A percentile compares a stretch with the other conserved stretches of the same genome.
Evolutionary conservation across 2,888 invertebrate species (phyloP).

Genomic region (Pheosia gnoma): DNA sequence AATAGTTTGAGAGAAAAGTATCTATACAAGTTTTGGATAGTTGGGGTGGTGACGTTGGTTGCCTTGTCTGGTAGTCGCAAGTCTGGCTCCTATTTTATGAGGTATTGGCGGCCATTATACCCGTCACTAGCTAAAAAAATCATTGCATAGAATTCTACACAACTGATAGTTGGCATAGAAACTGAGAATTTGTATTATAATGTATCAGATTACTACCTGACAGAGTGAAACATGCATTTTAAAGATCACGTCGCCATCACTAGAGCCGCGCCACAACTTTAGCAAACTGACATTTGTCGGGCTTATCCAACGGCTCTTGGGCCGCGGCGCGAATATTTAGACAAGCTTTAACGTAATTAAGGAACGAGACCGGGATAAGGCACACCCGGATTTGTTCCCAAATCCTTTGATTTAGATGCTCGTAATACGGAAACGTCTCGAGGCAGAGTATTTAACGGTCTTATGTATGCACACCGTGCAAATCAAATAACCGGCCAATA

Average conservation of each 20-base stretch:
- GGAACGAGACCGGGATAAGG: constrained; percentile 12
- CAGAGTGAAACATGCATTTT: too few relatives aligned
- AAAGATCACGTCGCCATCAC: constrained; percentile 4
- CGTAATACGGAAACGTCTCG: neutral
- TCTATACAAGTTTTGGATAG: neutral
- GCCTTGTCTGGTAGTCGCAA: too few relatives aligned
- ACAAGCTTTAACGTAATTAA: constrained; percentile 32
- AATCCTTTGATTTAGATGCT: constrained; percentile 23
- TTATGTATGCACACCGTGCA: neutral
- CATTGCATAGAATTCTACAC: too few relatives aligned
- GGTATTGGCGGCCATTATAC: too few relatives aligned
- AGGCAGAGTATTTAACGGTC: neutral
- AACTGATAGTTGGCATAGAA: too few relatives aligned
- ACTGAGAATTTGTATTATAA: too few relatives aligned
- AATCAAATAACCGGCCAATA: too few relatives aligned
- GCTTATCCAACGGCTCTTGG: constrained; percentile 20
- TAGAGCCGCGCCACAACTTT: constrained; percentile 5
- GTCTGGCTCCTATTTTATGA: too few relatives aligned
- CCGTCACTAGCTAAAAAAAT: too few relatives aligned
- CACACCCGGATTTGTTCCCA: constrained; percentile 19
- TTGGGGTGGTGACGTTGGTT: neutral
- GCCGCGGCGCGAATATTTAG: constrained; percentile 21
- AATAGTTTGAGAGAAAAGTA: neutral
- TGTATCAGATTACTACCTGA: too few relatives aligned
- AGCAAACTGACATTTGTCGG: constrained; percentile 30